Percentiles rank a stretch among this genome's conserved stretches.
phyloP scores from a whole-genome alignment of 2,888 invertebrate species.

The Cryptocephalus primarius region DNA sequence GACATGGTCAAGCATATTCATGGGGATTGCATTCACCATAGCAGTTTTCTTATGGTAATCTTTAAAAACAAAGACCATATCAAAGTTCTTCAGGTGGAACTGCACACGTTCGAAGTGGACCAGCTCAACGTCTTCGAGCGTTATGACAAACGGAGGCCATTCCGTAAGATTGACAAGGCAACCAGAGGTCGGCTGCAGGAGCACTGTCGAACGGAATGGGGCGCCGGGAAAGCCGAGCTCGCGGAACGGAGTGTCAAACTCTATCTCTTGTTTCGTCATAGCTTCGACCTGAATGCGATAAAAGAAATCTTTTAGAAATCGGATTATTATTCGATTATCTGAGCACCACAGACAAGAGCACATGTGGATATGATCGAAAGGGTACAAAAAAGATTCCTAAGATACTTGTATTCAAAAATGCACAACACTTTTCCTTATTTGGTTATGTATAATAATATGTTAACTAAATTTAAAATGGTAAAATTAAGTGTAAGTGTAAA shows the following conservation, averaged over 20 bases:
- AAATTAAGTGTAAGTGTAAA: too few species aligned
- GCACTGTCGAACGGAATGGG: constrained; percentile 90
- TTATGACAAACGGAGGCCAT: constrained; percentile 99
- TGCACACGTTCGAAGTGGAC: constrained; percentile 99
- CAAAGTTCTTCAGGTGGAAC: constrained; percentile 97
- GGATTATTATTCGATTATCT: too few species aligned
- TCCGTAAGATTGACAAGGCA: constrained; percentile 95
- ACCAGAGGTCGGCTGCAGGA: constrained; percentile 95
- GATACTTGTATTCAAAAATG: too few species aligned
- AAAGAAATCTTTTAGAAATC: too few species aligned
- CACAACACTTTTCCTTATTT: too few species aligned
- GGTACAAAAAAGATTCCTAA: too few species aligned
- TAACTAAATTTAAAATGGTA: too few species aligned
- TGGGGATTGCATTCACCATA: constrained; percentile 98
- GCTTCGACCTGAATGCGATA: constrained; percentile 53
- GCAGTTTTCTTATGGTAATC: constrained; percentile 90
- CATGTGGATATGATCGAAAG: too few species aligned
- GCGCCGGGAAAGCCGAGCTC: constrained; percentile 97
- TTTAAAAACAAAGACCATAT: constrained; percentile 99
- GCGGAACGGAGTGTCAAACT: constrained; percentile 97
- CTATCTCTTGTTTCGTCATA: constrained; percentile 93
- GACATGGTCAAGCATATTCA: constrained; percentile 97
- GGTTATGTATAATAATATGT: too few species aligned
- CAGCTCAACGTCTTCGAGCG: constrained; percentile 92
- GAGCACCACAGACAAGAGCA: too few species aligned